phyloP scores from a whole-genome alignment of 1,140 invertebrate genomes.

The Ptiloglossa arizonensis region DNA sequence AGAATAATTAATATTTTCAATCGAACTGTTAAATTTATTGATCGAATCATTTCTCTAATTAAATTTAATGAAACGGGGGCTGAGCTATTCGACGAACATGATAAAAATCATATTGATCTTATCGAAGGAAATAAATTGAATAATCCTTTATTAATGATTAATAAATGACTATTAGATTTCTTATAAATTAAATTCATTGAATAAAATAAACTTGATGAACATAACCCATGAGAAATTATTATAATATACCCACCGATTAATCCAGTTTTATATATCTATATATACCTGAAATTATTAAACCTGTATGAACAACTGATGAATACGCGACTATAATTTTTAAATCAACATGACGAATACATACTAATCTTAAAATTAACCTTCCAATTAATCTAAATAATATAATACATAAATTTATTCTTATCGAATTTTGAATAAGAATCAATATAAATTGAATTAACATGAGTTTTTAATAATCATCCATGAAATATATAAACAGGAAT shows the following conservation, averaged over 20 bases:
- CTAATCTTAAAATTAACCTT: not conserved
- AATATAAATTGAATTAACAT: not conserved
- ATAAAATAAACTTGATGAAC: not conserved
- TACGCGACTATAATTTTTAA: not conserved
- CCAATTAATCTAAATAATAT: not conserved
- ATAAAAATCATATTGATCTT: not conserved
- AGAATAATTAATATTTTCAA: not conserved
- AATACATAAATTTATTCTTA: not conserved
- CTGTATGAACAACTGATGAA: not conserved
- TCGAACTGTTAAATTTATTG: not conserved
- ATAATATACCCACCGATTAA: not conserved
- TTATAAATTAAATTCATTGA: not conserved
- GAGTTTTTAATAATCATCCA: no score
- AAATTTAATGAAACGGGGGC: not conserved
- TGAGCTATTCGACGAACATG: not conserved
- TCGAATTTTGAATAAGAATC: not conserved
- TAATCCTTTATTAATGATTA: not conserved
- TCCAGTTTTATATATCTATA: not conserved
- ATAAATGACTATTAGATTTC: not conserved
- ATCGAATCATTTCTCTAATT: not conserved
- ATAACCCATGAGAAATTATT: not conserved
- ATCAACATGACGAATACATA: not conserved
- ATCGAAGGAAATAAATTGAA: not conserved
- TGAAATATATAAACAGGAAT: no score
- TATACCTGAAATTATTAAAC: not conserved